Base-by-base conservation (phyloP, 2,888 invertebrate species). In the Endotricha flammealis region DNA sequence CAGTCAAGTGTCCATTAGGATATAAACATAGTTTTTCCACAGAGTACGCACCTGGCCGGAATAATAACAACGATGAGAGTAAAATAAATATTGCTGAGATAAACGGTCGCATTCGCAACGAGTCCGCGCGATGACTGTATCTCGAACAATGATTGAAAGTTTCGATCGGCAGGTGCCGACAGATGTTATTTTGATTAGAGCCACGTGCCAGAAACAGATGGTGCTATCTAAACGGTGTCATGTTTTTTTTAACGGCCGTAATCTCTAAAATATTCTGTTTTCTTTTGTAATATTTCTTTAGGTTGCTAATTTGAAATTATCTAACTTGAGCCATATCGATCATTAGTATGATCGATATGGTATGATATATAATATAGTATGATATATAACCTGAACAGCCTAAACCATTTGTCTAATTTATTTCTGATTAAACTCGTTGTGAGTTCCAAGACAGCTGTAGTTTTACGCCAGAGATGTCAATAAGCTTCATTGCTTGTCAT, bases 141-240 rank as follows among this genome's bases (percentile, higher is more conserved):
- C 46, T 39, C 43, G 70, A 76, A 81, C 79, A 81, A 81, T 79
- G 66, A 69, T 67, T 56, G 55, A 56, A 60, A 67, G 64, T 58
- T 62, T 54, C 57, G 53, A 59, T 66, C 75, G 42, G 39, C 44
- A 79, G 77, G 76, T 79, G 78, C 50, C 44, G 48, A 54, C 54
- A 50, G 57, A 62, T 61, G 59, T 54, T 65, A 65, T 65, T 67
- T 63, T 65, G 57, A 65, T 65, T 59, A 42, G 44, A 55, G 41
- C 39, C 46, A 55, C 64, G 62, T 67, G 57, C 49, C 52, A n/a
- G 31, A 28, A 35, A 40, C 62, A 65, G 57, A 55, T 63, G 60
- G 42, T 38, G 36, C 29, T 39, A 30, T 39, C 37, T 42, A 40
- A 46, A 47, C 38, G 39, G 39, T 39, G 42, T 38, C 36, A 39